Evolutionary conservation across 35 echinoderm and acorn worm species (phyloP).

Genomic region (Holothuria glaberrima): DNA sequence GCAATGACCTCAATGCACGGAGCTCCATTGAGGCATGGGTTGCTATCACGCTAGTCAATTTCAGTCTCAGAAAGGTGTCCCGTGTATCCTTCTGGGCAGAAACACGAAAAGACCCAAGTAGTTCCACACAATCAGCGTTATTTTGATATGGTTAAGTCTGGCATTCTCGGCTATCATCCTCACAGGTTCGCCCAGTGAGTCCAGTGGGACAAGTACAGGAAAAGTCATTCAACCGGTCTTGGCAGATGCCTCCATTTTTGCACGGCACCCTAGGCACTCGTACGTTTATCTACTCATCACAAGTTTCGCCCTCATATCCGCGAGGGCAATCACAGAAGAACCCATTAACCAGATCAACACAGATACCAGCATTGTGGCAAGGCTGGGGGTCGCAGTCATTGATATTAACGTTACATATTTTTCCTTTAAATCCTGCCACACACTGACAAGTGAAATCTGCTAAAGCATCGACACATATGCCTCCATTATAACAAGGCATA

Average conservation of each 20-base stretch:
- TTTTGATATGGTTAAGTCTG: constrained; percentile 31
- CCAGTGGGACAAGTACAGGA: constrained; percentile 50
- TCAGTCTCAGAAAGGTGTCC: constrained; percentile 49
- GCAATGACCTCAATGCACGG: constrained; percentile 43
- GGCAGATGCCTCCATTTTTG: constrained; percentile 41
- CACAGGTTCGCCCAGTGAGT: constrained; percentile 38
- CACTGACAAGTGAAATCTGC: constrained; percentile 64
- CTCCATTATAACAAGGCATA: constrained; percentile 64
- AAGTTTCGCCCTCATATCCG: constrained; percentile 56
- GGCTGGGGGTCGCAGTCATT: too few relatives aligned
- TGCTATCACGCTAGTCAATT: constrained; percentile 48
- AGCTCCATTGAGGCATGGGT: constrained; percentile 53
- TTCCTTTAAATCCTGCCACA: constrained; percentile 60
- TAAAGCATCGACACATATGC: constrained; percentile 60
- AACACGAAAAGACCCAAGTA: constrained; percentile 8
- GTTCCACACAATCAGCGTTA: constrained; percentile 34
- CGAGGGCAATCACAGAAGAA: constrained; percentile 43
- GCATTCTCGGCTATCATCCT: constrained; percentile 52
- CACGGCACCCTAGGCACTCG: constrained; percentile 20
- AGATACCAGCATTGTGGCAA: constrained; percentile 66
- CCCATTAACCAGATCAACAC: constrained; percentile 58
- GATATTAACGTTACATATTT: too few relatives aligned
- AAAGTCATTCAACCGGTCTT: constrained; percentile 51
- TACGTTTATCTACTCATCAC: constrained; percentile 39
- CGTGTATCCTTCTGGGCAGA: not conserved